Evolutionary conservation across 2,113 vertebrate genomes (phyloP), one percentile per base, ranked within the genome.

Genomic region (Pao palembangensis): DNA sequence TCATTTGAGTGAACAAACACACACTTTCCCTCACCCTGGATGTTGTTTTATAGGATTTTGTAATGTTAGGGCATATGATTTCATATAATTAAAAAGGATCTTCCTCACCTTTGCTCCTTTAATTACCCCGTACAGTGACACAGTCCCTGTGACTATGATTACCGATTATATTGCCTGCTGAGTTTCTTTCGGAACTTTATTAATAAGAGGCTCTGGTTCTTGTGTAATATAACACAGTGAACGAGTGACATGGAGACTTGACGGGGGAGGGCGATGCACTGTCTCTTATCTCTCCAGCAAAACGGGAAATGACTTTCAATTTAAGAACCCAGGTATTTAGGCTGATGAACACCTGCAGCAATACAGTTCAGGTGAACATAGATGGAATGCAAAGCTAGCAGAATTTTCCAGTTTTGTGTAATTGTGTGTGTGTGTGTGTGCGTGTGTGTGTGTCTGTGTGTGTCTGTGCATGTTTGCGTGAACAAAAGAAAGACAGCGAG

Each of bases 171-270:
- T 84, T 81, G 75, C 78, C 71, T 75, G 85, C 67, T 84, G 78
- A 85, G 77, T 84, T 87, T 87, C 82, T 85, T 90, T 88, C 81
- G 64, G 69, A 78, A 61, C 71, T 73, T 77, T 77, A 78, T 87
- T 87, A 85, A 80, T 66, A 78, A 51, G 63, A 41, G 65, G 69
- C 59, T 71, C 58, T n/a, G 60, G 67, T 69, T 82, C 51, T 47
- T 65, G 66, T 75, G 65, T 76, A 81, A 71, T 79, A 67, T 74
- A 72, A 53, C 21, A 46, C 70, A 72, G 71, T 69, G 50, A 55
- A 64, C 64, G 58, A 80, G 52, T 81, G 65, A 74, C 49, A 73
- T 61, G 63, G 69, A 81, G 55, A 77, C 62, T 51, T 74, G 59
- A 55, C 25, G 38, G 46, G 41, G 64, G 67, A 53, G 18, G 61